Conservation (phyloP, 1,140 invertebrate genomes). For the Xylocopa sonorina region DNA sequence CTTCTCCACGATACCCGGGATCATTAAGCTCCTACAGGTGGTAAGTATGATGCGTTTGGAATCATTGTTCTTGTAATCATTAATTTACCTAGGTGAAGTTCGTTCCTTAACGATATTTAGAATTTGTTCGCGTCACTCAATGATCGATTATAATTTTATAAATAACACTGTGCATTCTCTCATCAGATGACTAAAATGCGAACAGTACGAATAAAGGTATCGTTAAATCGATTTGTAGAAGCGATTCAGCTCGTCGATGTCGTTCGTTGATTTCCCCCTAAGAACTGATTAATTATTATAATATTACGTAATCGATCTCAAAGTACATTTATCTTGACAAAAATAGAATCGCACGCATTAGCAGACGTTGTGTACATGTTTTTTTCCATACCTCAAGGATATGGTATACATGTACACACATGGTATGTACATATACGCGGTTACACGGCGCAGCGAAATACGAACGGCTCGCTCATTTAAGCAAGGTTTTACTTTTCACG, state of each 20-base stretch:
- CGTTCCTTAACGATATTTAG: neutral
- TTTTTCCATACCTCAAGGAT: neutral
- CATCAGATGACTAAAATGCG: neutral
- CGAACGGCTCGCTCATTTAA: neutral
- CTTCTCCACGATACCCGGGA: conserved; percentile 82
- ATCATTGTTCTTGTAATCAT: neutral
- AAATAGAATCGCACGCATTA: conserved; percentile 7
- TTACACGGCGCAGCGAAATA: neutral
- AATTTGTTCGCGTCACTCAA: too few species aligned
- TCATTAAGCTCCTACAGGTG: conserved; percentile 82
- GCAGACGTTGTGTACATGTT: neutral
- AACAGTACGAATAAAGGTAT: neutral
- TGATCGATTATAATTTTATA: too few species aligned
- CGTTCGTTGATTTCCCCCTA: neutral
- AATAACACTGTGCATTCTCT: too few species aligned
- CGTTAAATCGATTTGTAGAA: neutral
- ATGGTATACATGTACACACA: neutral
- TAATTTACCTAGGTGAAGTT: too few species aligned
- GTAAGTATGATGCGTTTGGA: conserved; percentile 72
- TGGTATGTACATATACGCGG: too few species aligned
- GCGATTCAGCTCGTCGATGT: neutral
- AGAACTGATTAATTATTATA: neutral
- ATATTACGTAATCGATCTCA: neutral
- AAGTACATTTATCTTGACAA: neutral
- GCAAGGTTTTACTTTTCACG: conserved; percentile 6